These are phyloP conservation scores for Diabrotica balteata DNA, from an alignment of 2,888 invertebrate species.

Conservation along the genomic window DNA sequence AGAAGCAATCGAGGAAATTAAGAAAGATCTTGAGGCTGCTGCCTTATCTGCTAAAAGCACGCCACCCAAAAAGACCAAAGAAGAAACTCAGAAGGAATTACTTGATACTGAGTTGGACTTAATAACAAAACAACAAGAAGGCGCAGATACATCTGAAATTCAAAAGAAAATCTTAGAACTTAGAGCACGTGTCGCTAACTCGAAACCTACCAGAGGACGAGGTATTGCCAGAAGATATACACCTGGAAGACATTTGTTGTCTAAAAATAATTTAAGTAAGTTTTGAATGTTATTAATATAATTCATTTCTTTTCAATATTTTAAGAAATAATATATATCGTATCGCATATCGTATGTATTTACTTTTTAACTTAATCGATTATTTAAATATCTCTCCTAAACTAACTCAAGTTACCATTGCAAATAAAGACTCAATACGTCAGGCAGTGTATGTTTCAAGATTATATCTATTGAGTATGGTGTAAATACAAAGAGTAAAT, in stretches of 20 bases:
- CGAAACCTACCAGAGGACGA: slow-evolving; percentile 48
- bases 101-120: slow-evolving; percentile 91
- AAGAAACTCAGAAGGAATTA: slow-evolving; percentile 71
- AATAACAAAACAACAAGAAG: slow-evolving; percentile 87
- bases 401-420: too few relatives aligned
- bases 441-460: too few relatives aligned
- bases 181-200: slow-evolving; percentile 61
- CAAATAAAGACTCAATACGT: too few relatives aligned
- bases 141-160: slow-evolving; percentile 84
- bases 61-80: slow-evolving; percentile 46
- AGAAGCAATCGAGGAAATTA: slow-evolving; percentile 80
- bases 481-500: too few relatives aligned
- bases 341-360: too few relatives aligned
- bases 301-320: too few relatives aligned
- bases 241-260: slow-evolving; percentile 54
- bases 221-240: slow-evolving; percentile 56
- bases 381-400: too few relatives aligned
- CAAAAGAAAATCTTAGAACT: slow-evolving; percentile 80
- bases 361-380: too few relatives aligned
- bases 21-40: slow-evolving; percentile 67
- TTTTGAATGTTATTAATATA: slow-evolving; percentile 3
- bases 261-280: slow-evolving; percentile 56
- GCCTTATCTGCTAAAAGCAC: slow-evolving; percentile 56
- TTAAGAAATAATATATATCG: too few relatives aligned
- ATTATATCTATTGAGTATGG: too few relatives aligned